A percentile compares a stretch with the other conserved stretches of the same genome.
phyloP scores from a whole-genome alignment of 2,113 vertebrate species.

The Macquaria australasica region DNA sequence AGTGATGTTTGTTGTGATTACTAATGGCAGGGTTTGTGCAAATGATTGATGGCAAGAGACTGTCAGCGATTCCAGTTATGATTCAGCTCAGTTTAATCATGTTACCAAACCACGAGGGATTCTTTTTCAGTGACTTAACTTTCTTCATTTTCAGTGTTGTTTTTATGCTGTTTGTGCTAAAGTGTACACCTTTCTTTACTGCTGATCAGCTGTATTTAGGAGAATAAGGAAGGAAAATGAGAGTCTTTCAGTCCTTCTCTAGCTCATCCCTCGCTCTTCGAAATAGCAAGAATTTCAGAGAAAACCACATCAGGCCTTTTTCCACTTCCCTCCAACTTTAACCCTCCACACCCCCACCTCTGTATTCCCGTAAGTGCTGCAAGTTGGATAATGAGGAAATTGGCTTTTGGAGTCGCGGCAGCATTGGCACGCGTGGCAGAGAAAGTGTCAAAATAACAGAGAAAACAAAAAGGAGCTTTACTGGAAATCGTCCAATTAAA shows the following conservation, averaged over 20 bases:
- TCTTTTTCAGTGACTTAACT: constrained; percentile 47
- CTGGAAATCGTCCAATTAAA: constrained; percentile 50
- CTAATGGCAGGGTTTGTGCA: constrained; percentile 53
- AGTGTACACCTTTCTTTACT: neutral
- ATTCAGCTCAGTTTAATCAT: constrained; percentile 60
- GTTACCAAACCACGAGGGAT: constrained; percentile 49
- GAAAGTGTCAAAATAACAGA: constrained; percentile 55
- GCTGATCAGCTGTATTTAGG: constrained; percentile 11
- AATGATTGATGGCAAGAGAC: constrained; percentile 60
- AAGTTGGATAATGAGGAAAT: constrained; percentile 68
- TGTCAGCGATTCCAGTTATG: constrained; percentile 57
- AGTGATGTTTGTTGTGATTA: constrained; percentile 63
- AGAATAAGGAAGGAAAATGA: constrained; percentile 24
- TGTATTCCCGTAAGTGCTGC: constrained; percentile 69
- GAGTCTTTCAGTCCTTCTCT: constrained; percentile 11
- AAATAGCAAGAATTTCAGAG: constrained; percentile 46
- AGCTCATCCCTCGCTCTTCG: constrained; percentile 39
- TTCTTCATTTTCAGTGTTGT: constrained; percentile 25
- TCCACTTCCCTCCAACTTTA: constrained; percentile 65
- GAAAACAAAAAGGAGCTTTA: constrained; percentile 53
- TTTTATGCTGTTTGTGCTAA: constrained; percentile 20
- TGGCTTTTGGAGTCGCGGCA: constrained; percentile 52
- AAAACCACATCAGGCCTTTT: constrained; percentile 63
- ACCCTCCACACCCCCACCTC: constrained; percentile 54
- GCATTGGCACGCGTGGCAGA: constrained; percentile 50